Evolutionary conservation across 2,113 vertebrate genomes (phyloP), one percentile per base, ranked within the genome.

Genomic region (Otocyon megalotis): DNA sequence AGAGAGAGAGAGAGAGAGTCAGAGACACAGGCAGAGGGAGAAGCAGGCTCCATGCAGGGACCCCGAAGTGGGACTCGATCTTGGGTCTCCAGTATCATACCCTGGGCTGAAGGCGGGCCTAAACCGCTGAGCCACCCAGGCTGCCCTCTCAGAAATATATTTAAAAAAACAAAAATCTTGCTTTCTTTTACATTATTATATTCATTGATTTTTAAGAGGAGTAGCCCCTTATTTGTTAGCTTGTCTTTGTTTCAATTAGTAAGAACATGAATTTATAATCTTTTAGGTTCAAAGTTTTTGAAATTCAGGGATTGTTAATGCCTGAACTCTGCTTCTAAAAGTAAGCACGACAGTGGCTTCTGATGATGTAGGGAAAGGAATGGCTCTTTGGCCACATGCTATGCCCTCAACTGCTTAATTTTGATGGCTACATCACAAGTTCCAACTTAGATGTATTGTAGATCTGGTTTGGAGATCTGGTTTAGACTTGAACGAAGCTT

Each of bases 331-430:
- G n/a, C 0, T 15, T 74, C 79, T 48, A 13, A 54, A 65, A 67
- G 28, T 37, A 74, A 50, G 14, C 2, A 43, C 62, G 54, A 53
- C 8, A 3, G 30, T 15, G 37, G 10, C 56, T 12, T 58, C 37
- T 1, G 14, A 6, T 0, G 28, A 26, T 0, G 35, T 16, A 6
- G 15, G 17, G 81, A 72, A 56, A 8, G 0, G 9, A 17, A 12
- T 2, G 30, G 3, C 16, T 63, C 32, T 37, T 63, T 28, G 65
- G 22, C 15, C 58, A 8, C 1, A 1, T 3, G 14, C 5, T 24
- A 0, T 13, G 9, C 10, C 24, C 22, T 22, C 6, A 3, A 0
- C 13, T 0, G 74, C 10, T 83, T 28, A 19, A 15, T 19, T 60
- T 16, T 37, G 60, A 24, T 2, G 32, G 58, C 17, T 7, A 0